Evolutionary conservation across 2,113 vertebrate genomes (phyloP).

Genomic region (Dissostichus mawsoni): DNA sequence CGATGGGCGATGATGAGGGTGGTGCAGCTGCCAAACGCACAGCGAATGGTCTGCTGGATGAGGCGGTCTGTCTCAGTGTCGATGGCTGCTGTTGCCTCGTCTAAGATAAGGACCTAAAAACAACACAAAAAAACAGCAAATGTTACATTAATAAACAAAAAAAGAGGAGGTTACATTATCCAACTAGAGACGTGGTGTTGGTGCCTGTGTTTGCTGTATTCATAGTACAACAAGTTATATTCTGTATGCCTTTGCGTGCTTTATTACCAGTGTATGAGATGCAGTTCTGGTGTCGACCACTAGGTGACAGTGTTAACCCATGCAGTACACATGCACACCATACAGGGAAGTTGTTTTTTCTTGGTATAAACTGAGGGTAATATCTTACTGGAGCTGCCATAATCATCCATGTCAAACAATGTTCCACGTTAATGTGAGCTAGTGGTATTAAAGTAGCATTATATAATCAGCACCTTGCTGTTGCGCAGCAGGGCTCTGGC

Average conservation of each 20-base stretch:
- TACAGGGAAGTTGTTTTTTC: not conserved
- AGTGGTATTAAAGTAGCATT: conserved; percentile 20
- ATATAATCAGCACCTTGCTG: conserved; percentile 83
- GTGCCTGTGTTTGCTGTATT: not conserved
- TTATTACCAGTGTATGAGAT: not conserved
- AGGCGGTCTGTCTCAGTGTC: conserved; percentile 94
- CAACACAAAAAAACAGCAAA: not conserved
- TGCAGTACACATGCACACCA: conserved; percentile 5
- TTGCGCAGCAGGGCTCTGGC: conserved; percentile 86
- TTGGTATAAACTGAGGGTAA: conserved; percentile 7
- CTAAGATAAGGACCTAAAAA: conserved; percentile 92
- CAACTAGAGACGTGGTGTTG: not conserved
- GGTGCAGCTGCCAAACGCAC: conserved; percentile 92
- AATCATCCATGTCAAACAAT: conserved; percentile 20
- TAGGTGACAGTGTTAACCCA: conserved; percentile 76
- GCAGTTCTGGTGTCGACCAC: conserved; percentile 48
- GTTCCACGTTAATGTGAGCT: conserved; percentile 27
- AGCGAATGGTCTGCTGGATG: conserved; percentile 94
- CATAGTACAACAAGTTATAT: too few relatives aligned
- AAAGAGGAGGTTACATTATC: not conserved
- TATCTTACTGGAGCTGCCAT: conserved; percentile 13
- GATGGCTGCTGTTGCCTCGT: conserved; percentile 97
- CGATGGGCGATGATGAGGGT: conserved; percentile 97
- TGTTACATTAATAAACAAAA: not conserved
- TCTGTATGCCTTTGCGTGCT: not conserved